Conservation (phyloP, 1,140 invertebrate genomes). For the Lepidostoma basale region DNA sequence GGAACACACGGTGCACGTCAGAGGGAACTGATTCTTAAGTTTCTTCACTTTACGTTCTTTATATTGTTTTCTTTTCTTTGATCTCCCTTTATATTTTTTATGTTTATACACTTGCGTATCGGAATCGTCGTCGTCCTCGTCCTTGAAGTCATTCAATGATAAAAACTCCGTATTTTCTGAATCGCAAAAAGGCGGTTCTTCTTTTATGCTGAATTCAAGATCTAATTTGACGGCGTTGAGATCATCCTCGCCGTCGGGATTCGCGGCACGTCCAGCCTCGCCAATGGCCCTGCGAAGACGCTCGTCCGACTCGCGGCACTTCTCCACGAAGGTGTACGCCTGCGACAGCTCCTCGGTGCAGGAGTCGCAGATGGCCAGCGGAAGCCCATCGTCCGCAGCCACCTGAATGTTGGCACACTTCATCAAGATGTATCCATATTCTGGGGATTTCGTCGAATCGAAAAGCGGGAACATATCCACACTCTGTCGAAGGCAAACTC, state of each 20-base stretch:
- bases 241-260: not conserved
- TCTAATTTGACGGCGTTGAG: too few species aligned
- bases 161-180: not conserved
- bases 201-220: not conserved
- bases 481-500: conserved; percentile 1
- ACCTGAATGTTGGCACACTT: conserved; percentile 22
- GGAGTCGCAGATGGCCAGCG: conserved; percentile 10
- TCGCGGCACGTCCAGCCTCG: not conserved
- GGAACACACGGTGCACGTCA: conserved; percentile 34
- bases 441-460: not conserved
- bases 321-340: conserved; percentile 20
- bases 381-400: conserved; percentile 27
- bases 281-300: conserved; percentile 1
- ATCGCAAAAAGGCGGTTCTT: conserved; percentile 9
- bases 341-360: conserved; percentile 10
- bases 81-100: conserved; percentile 4
- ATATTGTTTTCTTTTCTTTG: not conserved
- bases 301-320: conserved; percentile 28
- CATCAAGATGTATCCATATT: conserved; percentile 4
- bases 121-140: not conserved
- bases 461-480: conserved; percentile 20
- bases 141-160: not conserved
- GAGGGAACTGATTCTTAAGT: not conserved
- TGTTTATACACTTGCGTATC: not conserved
- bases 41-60: conserved; percentile 11